A percentile compares a stretch with the other conserved stretches of the same genome.
Conservation (phyloP, 2,888 invertebrate species). For the Spialia ferax region DNA sequence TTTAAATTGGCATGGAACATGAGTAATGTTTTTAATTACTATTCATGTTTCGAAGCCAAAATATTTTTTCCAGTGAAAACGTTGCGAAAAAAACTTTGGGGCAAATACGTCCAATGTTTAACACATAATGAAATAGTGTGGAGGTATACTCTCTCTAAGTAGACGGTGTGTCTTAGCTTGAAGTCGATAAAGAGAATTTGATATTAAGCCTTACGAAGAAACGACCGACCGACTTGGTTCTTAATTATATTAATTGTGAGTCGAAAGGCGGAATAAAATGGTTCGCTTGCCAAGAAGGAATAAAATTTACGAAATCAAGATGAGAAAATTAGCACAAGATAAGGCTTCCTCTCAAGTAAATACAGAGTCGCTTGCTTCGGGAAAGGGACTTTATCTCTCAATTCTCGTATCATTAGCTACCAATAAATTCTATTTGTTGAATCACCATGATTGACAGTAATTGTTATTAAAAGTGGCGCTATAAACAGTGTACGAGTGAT, state of each 20-base stretch:
- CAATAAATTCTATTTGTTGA: conserved; percentile 11
- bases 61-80: no score
- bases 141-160: not conserved
- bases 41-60: no score
- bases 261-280: conserved; percentile 33
- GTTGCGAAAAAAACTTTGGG: no score
- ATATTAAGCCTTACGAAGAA: conserved; percentile 26
- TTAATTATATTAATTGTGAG: conserved; percentile 40
- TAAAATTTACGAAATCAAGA: conserved; percentile 38
- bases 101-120: not conserved
- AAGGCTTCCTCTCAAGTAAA: conserved; percentile 19
- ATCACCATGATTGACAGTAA: conserved; percentile 10
- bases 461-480: not conserved
- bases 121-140: no score
- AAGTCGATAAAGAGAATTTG: conserved; percentile 25
- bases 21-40: no score
- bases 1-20: not conserved
- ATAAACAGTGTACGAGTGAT: not conserved
- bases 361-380: not conserved
- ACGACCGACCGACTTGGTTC: conserved; percentile 27
- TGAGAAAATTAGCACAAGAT: conserved; percentile 29
- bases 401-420: conserved; percentile 2
- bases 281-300: conserved; percentile 28
- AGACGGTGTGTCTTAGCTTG: not conserved
- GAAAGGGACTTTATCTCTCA: conserved; percentile 1